Evolutionary conservation across 2,797 vertebrate genomes (phyloP).

Genomic region (Rhabdophis nuchalis): DNA sequence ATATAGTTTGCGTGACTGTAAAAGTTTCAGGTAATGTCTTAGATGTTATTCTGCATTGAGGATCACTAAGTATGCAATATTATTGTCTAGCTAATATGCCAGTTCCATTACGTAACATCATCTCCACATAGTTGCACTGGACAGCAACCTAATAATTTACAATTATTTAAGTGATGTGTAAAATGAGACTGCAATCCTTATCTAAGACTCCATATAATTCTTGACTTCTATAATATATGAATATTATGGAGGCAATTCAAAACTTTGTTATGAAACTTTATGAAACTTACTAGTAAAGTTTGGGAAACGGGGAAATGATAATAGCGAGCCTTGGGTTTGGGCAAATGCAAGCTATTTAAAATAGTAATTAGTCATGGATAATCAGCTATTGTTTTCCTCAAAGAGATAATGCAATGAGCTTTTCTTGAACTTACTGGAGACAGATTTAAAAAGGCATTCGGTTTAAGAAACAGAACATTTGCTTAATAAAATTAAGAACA

Average conservation of each 20-base stretch:
- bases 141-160: not conserved
- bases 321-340: slow-evolving; percentile 33
- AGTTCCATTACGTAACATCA: not conserved
- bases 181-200: not conserved
- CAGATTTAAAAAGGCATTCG: slow-evolving; percentile 23
- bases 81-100: not conserved
- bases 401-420: slow-evolving; percentile 47
- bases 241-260: not conserved
- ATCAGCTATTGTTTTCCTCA: slow-evolving; percentile 34
- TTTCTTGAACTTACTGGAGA: slow-evolving; percentile 6
- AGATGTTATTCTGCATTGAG: not conserved
- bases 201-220: not conserved
- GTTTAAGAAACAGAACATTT: slow-evolving; percentile 25
- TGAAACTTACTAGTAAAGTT: slow-evolving; percentile 16
- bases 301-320: slow-evolving; percentile 18
- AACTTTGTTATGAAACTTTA: not conserved
- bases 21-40: not conserved
- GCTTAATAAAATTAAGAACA: slow-evolving; percentile 18
- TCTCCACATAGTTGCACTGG: not conserved
- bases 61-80: not conserved
- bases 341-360: slow-evolving; percentile 44
- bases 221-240: not conserved
- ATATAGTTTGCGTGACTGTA: not conserved
- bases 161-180: not conserved
- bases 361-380: slow-evolving; percentile 48